phyloP scores from a whole-genome alignment of 2,888 invertebrate species.

The Patella depressa region DNA sequence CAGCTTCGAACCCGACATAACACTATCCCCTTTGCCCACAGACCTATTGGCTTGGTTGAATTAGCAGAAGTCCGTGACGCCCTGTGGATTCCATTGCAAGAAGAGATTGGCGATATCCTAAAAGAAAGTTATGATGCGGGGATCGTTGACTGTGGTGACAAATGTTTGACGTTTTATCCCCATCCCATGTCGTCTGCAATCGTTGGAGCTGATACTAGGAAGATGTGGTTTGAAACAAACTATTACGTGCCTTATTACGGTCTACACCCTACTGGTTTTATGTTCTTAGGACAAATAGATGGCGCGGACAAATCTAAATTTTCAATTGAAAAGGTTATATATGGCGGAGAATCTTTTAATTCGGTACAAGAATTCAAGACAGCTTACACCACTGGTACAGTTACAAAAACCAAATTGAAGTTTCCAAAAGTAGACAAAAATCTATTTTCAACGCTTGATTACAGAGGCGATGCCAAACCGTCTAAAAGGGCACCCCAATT shows the following conservation, averaged over 20 bases:
- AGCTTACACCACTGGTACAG: slow-evolving; percentile 24
- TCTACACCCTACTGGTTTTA: slow-evolving; percentile 49
- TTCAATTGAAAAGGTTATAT: slow-evolving; percentile 41
- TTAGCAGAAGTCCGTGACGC: slow-evolving; percentile 20
- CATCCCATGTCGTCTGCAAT: slow-evolving; percentile 42
- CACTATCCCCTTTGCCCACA: slow-evolving; percentile 44
- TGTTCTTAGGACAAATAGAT: slow-evolving; percentile 44
- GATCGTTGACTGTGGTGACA: slow-evolving; percentile 42
- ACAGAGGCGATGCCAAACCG: slow-evolving; percentile 35
- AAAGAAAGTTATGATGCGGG: slow-evolving; percentile 54
- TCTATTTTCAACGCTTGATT: slow-evolving; percentile 32
- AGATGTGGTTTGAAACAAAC: slow-evolving; percentile 45
- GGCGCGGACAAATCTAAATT: slow-evolving; percentile 38
- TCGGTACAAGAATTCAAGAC: slow-evolving; percentile 33
- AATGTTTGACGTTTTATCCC: slow-evolving; percentile 42
- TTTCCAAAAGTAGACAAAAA: slow-evolving; percentile 6
- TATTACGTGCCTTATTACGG: slow-evolving; percentile 43
- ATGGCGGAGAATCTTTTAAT: slow-evolving; percentile 37
- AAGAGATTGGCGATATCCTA: slow-evolving; percentile 42
- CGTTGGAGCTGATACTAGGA: slow-evolving; percentile 36
- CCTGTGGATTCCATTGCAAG: slow-evolving; percentile 32
- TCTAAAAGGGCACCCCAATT: slow-evolving; percentile 45
- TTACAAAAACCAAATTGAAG: slow-evolving; percentile 6
- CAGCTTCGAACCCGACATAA: slow-evolving; percentile 23
- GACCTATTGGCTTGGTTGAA: slow-evolving; percentile 49